Evolutionary conservation across 2,797 vertebrate species (phyloP).

Genomic region (Acanthornis magna): DNA sequence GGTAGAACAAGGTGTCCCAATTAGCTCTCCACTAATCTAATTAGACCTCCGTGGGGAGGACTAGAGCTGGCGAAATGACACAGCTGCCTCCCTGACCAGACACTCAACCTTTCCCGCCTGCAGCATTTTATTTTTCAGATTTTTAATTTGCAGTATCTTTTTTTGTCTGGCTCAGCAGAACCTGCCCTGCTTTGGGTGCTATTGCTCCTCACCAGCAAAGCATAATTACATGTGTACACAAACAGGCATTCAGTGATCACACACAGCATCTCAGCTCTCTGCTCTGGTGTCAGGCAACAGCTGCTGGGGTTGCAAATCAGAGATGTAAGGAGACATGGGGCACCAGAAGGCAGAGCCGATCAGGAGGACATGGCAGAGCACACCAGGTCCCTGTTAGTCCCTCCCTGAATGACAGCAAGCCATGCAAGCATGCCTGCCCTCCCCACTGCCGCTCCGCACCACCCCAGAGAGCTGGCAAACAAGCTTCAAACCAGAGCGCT

Average conservation of each 20-base stretch:
- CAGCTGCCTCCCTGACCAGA: not conserved
- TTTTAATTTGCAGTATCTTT: not conserved
- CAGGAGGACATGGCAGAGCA: not conserved
- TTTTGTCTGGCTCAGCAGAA: not conserved
- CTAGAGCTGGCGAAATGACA: not conserved
- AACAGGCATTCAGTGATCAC: not conserved
- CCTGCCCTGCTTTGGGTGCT: not conserved
- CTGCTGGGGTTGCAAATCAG: not conserved
- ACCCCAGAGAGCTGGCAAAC: conserved; percentile 61
- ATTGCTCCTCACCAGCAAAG: not conserved
- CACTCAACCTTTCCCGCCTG: not conserved
- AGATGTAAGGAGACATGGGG: not conserved
- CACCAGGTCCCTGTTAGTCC: not conserved
- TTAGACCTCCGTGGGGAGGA: not conserved
- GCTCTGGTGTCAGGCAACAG: not conserved
- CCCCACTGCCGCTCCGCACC: not conserved
- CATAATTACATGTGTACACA: not conserved
- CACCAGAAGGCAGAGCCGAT: not conserved
- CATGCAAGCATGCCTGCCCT: not conserved
- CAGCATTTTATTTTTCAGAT: not conserved
- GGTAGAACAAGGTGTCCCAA: conserved; percentile 1
- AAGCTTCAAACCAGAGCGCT: conserved; percentile 41
- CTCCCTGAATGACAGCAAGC: not conserved
- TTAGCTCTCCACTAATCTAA: conserved; percentile 17
- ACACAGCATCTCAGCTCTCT: not conserved